These are phyloP conservation scores for Python bivittatus DNA, from an alignment of 2,113 vertebrate genomes.

Conservation along the genomic window DNA sequence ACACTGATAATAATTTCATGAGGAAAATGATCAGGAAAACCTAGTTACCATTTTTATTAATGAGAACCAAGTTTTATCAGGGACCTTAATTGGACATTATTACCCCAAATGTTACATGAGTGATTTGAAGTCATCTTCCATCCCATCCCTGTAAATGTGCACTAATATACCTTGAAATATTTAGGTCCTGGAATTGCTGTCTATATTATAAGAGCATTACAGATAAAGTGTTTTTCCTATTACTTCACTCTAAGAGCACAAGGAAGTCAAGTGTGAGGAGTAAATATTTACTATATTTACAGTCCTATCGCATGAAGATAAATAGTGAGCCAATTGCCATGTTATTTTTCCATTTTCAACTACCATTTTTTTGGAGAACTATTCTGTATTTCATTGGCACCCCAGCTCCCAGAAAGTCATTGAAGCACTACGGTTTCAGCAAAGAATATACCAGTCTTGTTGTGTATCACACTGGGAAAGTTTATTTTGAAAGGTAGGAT, in stretches of 20 bases:
- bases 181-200: neutral
- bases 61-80: slow-evolving; percentile 63
- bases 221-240: neutral
- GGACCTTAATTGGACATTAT: slow-evolving; percentile 70
- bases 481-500: neutral
- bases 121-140: slow-evolving; percentile 26
- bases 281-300: neutral
- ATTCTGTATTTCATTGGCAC: neutral
- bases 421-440: neutral
- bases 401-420: neutral
- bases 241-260: neutral
- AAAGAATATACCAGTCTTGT: neutral
- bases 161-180: neutral
- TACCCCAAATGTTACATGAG: slow-evolving; percentile 42
- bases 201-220: neutral
- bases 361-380: neutral
- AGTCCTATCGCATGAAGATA: neutral
- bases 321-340: neutral
- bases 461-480: neutral
- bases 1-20: slow-evolving; percentile 57
- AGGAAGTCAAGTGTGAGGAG: neutral
- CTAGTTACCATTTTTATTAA: slow-evolving; percentile 50
- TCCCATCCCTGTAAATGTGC: neutral
- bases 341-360: neutral
- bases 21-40: slow-evolving; percentile 61